Evolutionary conservation across 2,797 vertebrate genomes (phyloP), one percentile per base, ranked within the genome.

Genomic region (Lindbergichthys nudifrons): DNA sequence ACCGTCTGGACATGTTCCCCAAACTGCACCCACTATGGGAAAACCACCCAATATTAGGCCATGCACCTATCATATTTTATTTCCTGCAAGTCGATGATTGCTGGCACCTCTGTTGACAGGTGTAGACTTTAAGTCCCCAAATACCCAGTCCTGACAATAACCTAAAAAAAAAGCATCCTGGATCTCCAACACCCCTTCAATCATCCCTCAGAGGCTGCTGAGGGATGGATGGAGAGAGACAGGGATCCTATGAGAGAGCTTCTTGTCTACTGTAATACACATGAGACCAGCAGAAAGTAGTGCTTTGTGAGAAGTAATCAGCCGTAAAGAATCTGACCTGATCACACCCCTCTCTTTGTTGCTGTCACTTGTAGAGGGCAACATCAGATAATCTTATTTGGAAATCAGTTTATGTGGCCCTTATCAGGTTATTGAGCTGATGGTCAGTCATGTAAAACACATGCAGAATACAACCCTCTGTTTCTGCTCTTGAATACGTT

Each of bases 31-130:
- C 79, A 70, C 83, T 81, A 18, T 85, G 81, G 86, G 89, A 87
- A 81, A 83, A 79, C 47, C 65, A 64, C 77, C 66, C 71, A 82
- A 82, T 85, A 86, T 80, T 70, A 69, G 65, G 42, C 70, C 45
- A 47, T 77, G 70, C 61, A 47, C 80, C 88, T 77, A 89, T 94
- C 92, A 92, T 73, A 85, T 89, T 77, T 65, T 68, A 89, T 92
- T 91, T 84, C 69, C 74, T 78, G 46, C 56, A 45, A 79, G 54
- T 65, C 36, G 68, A 77, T 90, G 87, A 92, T 75, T 83, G 74
- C 80, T 83, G 73, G 57, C 79, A 82, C 81, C 59, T 86, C 81
- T 87, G 85, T 83, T 92, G 91, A 93, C 88, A 91, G 90, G 87
- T 80, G 77, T 71, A 77, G 84, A 71, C 84, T 78, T 63, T 30